Evolutionary conservation across 2,888 invertebrate species (phyloP).

Genomic region (Criorhina ranunculi): DNA sequence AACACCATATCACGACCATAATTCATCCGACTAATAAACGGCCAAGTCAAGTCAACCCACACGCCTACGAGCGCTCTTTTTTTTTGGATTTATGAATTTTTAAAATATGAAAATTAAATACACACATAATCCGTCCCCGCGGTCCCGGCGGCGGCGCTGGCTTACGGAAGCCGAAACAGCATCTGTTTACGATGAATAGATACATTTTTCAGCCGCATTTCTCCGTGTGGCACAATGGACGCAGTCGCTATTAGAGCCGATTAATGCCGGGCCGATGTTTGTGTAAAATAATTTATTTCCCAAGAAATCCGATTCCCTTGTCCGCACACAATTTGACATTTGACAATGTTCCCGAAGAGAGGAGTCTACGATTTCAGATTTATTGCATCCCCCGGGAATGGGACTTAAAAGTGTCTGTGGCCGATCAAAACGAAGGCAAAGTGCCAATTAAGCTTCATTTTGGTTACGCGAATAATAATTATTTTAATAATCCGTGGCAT

Average conservation of each 20-base stretch:
- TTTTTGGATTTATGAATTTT: constrained; percentile 70
- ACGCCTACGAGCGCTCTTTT: constrained; percentile 49
- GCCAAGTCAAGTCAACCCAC: constrained; percentile 53
- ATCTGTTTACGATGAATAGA: constrained; percentile 62
- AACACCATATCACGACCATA: constrained; percentile 57
- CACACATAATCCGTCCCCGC: constrained; percentile 50
- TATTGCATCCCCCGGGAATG: constrained; percentile 32
- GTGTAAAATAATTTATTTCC: constrained; percentile 54
- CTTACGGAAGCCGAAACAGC: constrained; percentile 54
- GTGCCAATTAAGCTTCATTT: constrained; percentile 49
- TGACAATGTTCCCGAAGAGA: constrained; percentile 22
- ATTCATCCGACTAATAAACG: constrained; percentile 64
- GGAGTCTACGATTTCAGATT: constrained; percentile 46
- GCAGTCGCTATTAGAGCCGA: constrained; percentile 52
- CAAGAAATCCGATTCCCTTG: constrained; percentile 62
- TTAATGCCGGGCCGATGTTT: constrained; percentile 40
- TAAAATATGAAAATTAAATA: constrained; percentile 67
- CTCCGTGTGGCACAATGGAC: constrained; percentile 26
- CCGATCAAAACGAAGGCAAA: constrained; percentile 42
- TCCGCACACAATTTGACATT: constrained; percentile 63
- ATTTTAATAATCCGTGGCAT: constrained; percentile 57
- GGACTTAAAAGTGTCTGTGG: background rate
- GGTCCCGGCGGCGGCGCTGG: constrained; percentile 8
- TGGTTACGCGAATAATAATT: constrained; percentile 47
- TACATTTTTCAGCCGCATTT: constrained; percentile 63